Conservation (phyloP, 2,888 invertebrate genomes). For the Cerceris rybyensis region DNA sequence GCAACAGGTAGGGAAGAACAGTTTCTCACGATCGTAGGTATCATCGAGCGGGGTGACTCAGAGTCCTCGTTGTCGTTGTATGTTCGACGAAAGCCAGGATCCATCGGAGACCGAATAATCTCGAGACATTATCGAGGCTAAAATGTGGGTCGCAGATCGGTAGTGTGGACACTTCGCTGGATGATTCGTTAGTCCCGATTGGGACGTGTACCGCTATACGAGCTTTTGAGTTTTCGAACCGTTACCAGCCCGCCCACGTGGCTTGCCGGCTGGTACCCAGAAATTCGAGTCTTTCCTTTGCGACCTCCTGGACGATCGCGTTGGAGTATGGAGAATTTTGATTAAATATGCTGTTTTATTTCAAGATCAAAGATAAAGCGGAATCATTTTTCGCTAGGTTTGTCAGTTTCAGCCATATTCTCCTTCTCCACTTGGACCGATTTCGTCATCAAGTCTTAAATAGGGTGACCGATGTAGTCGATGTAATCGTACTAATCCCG, state of each 20-base stretch:
- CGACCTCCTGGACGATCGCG: conserved; percentile 7
- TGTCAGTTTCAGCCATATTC: too few species aligned
- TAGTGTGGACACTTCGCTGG: conserved; percentile 17
- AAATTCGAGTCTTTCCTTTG: conserved; percentile 26
- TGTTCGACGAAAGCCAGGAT: background rate
- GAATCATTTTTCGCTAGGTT: too few species aligned
- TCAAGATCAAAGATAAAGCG: too few species aligned
- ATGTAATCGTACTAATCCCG: too few species aligned
- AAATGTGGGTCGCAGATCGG: conserved; percentile 33
- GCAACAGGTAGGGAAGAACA: conserved; percentile 6
- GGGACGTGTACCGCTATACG: conserved; percentile 46
- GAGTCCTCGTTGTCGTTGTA: conserved; percentile 2
- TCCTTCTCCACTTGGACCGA: too few species aligned
- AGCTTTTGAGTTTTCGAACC: conserved; percentile 52
- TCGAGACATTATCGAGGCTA: conserved; percentile 3
- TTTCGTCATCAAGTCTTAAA: too few species aligned
- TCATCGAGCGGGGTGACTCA: conserved; percentile 34
- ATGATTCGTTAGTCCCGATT: conserved; percentile 37
- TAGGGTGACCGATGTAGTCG: too few species aligned
- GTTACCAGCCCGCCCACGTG: conserved; percentile 61
- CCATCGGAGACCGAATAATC: conserved; percentile 28
- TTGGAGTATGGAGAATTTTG: conserved; percentile 18
- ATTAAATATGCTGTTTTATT: conserved; percentile 10
- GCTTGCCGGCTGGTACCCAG: conserved; percentile 36
- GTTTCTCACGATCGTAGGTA: conserved; percentile 21